These are phyloP conservation scores for Schizotus pectinicornis DNA, from an alignment of 2,888 invertebrate species.

Conservation along the genomic window DNA sequence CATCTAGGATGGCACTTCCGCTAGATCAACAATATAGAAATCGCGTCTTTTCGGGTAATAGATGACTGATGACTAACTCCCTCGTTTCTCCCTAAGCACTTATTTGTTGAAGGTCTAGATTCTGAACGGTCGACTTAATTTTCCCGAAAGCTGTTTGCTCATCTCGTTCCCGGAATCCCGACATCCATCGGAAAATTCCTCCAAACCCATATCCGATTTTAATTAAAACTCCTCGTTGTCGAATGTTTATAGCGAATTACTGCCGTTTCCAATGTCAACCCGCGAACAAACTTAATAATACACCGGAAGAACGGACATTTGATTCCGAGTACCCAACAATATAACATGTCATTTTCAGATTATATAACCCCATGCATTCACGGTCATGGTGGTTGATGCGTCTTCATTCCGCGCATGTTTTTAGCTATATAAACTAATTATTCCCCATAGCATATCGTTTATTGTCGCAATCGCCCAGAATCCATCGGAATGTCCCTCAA, in stretches of 20 bases:
- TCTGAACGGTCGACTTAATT: too few relatives aligned
- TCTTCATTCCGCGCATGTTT: constrained; percentile 27
- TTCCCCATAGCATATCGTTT: constrained; percentile 19
- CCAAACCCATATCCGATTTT: too few relatives aligned
- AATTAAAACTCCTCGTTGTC: constrained; percentile 1
- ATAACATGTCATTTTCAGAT: constrained; percentile 41
- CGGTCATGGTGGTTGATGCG: constrained; percentile 44
- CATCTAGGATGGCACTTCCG: too few relatives aligned
- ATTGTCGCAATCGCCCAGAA: constrained; percentile 4
- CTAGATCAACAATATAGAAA: too few relatives aligned
- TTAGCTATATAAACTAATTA: constrained; percentile 27
- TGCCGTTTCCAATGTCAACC: constrained; percentile 41
- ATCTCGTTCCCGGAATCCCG: too few relatives aligned
- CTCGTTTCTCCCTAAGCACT: too few relatives aligned
- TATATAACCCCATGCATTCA: constrained; percentile 42
- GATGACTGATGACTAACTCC: too few relatives aligned
- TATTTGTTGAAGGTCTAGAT: too few relatives aligned
- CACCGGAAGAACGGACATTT: constrained; percentile 41
- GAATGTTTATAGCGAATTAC: constrained; percentile 13
- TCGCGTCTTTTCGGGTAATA: too few relatives aligned
- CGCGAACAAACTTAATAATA: constrained; percentile 37
- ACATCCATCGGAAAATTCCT: too few relatives aligned
- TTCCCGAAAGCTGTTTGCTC: too few relatives aligned
- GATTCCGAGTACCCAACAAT: constrained; percentile 41
- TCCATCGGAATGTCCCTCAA: constrained; percentile 22